phyloP scores from a whole-genome alignment of 2,113 vertebrate species.

The Recurvirostra avosetta region DNA sequence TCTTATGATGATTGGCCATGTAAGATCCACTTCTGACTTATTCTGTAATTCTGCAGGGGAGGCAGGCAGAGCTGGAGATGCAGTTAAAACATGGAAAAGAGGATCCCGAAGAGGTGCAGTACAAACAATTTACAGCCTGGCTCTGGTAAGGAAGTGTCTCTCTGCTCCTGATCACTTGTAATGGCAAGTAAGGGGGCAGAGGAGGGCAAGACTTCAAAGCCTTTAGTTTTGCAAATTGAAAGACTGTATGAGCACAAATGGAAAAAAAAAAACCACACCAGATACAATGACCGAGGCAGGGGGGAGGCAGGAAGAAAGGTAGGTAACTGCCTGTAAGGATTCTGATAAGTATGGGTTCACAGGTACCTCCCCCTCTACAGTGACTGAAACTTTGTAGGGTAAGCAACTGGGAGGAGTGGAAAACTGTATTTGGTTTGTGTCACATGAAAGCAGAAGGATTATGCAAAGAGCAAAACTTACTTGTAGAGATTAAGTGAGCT shows the following conservation, averaged over 20 bases:
- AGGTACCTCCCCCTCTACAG: neutral
- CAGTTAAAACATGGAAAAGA: conserved; percentile 87
- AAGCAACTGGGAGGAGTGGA: neutral
- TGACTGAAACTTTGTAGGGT: neutral
- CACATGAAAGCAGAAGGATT: neutral
- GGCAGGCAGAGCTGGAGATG: conserved; percentile 89
- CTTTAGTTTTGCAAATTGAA: neutral
- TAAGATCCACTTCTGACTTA: neutral
- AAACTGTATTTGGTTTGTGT: neutral
- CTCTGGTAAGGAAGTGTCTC: conserved; percentile 82
- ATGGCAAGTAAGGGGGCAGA: neutral
- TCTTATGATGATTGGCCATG: neutral
- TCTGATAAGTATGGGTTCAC: accelerated
- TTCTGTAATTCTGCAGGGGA: conserved; percentile 77
- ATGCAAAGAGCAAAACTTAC: neutral
- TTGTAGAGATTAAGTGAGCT: neutral
- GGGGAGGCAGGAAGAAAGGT: neutral
- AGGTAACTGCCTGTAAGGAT: neutral
- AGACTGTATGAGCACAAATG: neutral
- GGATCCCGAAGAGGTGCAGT: conserved; percentile 83
- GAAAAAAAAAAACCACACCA: neutral
- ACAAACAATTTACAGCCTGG: conserved; percentile 88
- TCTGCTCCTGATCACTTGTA: neutral
- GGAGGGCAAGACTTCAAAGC: neutral
- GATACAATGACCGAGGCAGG: neutral